A percentile compares a stretch with the other conserved stretches of the same genome.
These are phyloP conservation scores for Xenops minutus DNA, from an alignment of 2,797 vertebrate genomes.

Conservation along the genomic window DNA sequence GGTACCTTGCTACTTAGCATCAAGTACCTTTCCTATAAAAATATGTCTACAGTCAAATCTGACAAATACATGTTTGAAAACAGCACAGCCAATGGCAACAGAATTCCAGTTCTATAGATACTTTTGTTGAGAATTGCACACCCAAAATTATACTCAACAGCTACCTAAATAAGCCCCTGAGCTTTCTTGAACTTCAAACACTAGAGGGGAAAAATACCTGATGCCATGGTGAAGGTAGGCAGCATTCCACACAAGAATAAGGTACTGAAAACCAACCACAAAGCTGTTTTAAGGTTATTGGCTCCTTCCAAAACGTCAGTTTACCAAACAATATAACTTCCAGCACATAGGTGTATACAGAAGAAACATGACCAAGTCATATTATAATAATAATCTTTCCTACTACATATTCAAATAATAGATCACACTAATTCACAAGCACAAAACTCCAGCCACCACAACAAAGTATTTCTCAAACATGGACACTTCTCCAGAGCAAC, in stretches of 20 bases:
- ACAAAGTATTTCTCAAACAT: rapidly evolving
- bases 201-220: not conserved
- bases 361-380: not conserved
- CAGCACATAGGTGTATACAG: rapidly evolving
- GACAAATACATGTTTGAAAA: not conserved
- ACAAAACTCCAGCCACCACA: not conserved
- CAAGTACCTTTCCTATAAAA: not conserved
- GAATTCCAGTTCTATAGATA: rapidly evolving
- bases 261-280: not conserved
- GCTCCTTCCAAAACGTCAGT: not conserved
- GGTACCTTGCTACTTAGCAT: not conserved
- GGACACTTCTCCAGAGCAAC: not conserved
- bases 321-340: not conserved
- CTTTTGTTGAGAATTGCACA: not conserved
- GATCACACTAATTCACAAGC: not conserved
- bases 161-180: not conserved
- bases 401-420: not conserved
- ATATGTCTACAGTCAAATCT: not conserved
- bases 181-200: not conserved
- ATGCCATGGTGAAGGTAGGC: not conserved
- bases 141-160: not conserved
- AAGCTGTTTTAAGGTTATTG: not conserved
- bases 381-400: not conserved
- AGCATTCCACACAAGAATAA: not conserved
- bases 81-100: not conserved